Conservation (phyloP, 2,113 vertebrate species). For the Pseudopipra pipra region DNA sequence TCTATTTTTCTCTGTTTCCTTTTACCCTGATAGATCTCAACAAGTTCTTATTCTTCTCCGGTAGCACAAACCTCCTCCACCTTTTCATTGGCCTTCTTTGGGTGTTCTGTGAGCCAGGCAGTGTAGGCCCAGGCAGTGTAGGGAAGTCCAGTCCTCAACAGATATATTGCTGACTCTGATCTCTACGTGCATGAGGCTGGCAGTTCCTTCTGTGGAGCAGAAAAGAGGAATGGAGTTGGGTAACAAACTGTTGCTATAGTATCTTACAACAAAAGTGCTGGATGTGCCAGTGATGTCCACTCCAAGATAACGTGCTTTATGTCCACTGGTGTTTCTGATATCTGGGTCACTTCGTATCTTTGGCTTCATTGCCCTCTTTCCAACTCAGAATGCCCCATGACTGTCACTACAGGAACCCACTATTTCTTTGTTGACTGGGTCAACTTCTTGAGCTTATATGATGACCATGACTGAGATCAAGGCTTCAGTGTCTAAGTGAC, state of each 20-base stretch:
- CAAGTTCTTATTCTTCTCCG: background rate
- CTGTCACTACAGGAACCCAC: background rate
- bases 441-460: background rate
- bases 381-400: background rate
- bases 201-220: background rate
- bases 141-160: background rate
- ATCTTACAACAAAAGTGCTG: background rate
- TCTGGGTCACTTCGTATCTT: background rate
- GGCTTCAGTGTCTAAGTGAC: background rate
- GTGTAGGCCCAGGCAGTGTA: background rate
- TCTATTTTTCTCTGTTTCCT: constrained; percentile 17
- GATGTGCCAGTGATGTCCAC: background rate
- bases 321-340: background rate
- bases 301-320: background rate
- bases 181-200: rapidly evolving
- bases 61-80: background rate
- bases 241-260: background rate
- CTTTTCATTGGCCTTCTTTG: background rate
- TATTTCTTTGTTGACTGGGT: background rate
- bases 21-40: background rate
- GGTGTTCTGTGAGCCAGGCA: background rate
- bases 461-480: background rate
- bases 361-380: background rate
- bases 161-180: background rate
- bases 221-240: background rate